These are phyloP conservation scores for Tineola bisselliella DNA, from an alignment of 2,888 invertebrate genomes.

Conservation along the genomic window DNA sequence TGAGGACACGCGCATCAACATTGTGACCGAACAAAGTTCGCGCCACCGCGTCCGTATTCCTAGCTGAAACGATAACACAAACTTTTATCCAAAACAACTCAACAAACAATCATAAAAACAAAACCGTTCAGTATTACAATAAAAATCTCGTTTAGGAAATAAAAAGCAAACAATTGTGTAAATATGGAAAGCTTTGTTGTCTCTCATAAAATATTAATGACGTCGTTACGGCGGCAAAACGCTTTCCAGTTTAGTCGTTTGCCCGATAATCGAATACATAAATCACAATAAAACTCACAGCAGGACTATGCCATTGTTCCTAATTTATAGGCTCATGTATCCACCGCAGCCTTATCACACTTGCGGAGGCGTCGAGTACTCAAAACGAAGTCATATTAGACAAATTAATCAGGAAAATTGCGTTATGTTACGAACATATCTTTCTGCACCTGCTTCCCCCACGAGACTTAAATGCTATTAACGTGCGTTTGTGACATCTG, in stretches of 20 bases:
- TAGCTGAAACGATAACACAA: constrained; percentile 10
- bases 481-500: neutral
- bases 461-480: neutral
- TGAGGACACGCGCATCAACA: neutral
- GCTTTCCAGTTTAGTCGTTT: constrained; percentile 43
- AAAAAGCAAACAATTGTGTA: constrained; percentile 17
- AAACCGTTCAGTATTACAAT: constrained; percentile 13
- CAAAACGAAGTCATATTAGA: constrained; percentile 10
- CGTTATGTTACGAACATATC: constrained; percentile 7
- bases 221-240: constrained; percentile 35
- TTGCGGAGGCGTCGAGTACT: constrained; percentile 4
- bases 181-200: constrained; percentile 21
- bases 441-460: constrained; percentile 8
- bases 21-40: neutral
- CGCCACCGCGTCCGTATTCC: neutral
- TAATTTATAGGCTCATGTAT: constrained; percentile 31
- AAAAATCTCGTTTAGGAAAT: constrained; percentile 16
- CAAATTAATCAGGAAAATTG: constrained; percentile 11
- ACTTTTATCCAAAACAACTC: constrained; percentile 3
- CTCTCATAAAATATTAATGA: constrained; percentile 39
- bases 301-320: constrained; percentile 34
- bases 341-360: constrained; percentile 9
- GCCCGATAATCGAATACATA: constrained; percentile 47
- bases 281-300: constrained; percentile 51
- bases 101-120: constrained; percentile 12